A percentile compares a stretch with the other conserved stretches of the same genome.
Evolutionary conservation across 2,797 vertebrate genomes (phyloP).

Genomic region (Psittacula echo): DNA sequence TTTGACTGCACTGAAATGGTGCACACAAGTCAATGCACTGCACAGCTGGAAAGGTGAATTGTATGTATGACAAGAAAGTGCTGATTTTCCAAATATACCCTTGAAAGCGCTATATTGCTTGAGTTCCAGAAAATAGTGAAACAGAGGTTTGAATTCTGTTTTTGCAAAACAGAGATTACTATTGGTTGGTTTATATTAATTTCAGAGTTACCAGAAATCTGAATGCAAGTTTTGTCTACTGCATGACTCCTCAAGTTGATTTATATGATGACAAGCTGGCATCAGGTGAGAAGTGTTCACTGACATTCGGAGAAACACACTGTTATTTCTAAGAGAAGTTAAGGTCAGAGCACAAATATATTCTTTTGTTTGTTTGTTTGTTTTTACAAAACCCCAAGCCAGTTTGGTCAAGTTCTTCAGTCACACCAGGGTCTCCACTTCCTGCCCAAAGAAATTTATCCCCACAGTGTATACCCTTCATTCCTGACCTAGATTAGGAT

Average conservation of each 20-base stretch:
- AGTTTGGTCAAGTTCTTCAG: slow-evolving; percentile 9
- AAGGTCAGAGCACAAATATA: neutral
- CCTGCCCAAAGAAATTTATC: neutral
- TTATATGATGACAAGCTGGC: neutral
- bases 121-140: slow-evolving; percentile 20
- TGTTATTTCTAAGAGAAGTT: neutral
- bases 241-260: neutral
- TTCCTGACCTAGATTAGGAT: neutral
- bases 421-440: neutral
- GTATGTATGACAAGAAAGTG: neutral
- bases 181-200: neutral
- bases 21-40: neutral
- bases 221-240: slow-evolving; percentile 12
- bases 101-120: neutral
- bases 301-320: neutral
- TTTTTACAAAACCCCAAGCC: neutral
- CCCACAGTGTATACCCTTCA: neutral
- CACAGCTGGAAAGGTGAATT: slow-evolving; percentile 22
- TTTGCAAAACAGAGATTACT: neutral
- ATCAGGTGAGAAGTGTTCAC: neutral
- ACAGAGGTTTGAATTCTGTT: slow-evolving; percentile 16
- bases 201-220: slow-evolving; percentile 1
- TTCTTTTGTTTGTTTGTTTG: neutral
- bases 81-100: slow-evolving; percentile 14
- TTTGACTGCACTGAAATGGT: neutral